Evolutionary conservation across 2,113 vertebrate genomes (phyloP).

Genomic region (Piliocolobus tephrosceles): DNA sequence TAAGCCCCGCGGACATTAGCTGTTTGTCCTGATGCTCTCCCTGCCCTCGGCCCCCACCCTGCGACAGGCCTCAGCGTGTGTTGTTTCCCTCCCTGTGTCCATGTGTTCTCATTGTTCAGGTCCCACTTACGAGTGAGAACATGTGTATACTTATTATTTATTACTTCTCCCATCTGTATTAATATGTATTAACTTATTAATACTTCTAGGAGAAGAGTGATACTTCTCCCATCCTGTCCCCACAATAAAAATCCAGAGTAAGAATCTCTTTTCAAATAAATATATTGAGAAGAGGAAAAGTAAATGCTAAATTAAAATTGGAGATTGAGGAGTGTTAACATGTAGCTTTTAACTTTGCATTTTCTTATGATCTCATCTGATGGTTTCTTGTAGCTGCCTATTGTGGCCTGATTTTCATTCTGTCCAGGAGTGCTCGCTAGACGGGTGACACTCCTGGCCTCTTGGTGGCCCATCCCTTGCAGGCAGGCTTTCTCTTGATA

Average conservation of each 20-base stretch:
- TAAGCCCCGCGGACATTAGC: too few species aligned
- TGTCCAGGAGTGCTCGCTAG: not conserved
- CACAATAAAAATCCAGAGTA: not conserved
- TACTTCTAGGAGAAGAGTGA: too few species aligned
- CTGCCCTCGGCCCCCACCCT: too few species aligned
- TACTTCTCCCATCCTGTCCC: not conserved
- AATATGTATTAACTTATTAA: too few species aligned
- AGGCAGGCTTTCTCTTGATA: too few species aligned
- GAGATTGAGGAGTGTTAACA: not conserved
- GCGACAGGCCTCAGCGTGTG: too few species aligned
- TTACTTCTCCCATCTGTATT: too few species aligned
- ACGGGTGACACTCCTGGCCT: rapidly evolving
- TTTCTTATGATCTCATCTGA: not conserved
- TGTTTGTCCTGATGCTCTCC: too few species aligned
- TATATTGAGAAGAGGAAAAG: not conserved
- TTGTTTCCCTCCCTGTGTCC: too few species aligned
- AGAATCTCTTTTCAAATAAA: not conserved
- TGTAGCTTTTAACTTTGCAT: not conserved
- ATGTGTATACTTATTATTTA: too few species aligned
- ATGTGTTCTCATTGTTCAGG: too few species aligned
- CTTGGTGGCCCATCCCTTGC: not conserved
- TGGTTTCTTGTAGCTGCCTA: not conserved
- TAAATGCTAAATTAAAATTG: not conserved
- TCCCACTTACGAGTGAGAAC: too few species aligned
- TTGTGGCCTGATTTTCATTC: not conserved